These are phyloP conservation scores for Fulica atra DNA, from an alignment of 2,113 vertebrate genomes.

Conservation along the genomic window DNA sequence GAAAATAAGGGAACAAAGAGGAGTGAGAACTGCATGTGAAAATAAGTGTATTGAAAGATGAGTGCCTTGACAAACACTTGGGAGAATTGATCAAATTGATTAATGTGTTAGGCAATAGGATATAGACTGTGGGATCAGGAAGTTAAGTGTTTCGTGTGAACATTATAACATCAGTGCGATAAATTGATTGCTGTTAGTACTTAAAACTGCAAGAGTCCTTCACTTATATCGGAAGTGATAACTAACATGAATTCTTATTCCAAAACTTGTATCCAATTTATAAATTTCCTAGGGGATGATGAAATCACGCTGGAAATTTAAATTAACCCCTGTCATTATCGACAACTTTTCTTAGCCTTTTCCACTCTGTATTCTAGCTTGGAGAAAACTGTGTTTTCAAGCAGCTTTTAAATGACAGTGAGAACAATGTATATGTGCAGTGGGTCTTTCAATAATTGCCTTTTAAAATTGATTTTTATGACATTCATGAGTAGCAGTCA, in stretches of 20 bases:
- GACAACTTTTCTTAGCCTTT: neutral
- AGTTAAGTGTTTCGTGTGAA: conserved; percentile 43
- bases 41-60: neutral
- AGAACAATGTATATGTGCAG: neutral
- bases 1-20: neutral
- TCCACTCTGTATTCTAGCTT: neutral
- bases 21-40: neutral
- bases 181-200: conserved; percentile 28
- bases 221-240: neutral
- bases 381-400: neutral
- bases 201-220: neutral
- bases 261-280: conserved; percentile 16
- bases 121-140: conserved; percentile 24
- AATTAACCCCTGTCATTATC: conserved; percentile 18
- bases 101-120: neutral
- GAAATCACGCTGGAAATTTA: conserved; percentile 36
- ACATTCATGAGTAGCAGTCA: neutral
- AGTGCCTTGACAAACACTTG: conserved; percentile 14
- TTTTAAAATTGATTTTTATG: conserved; percentile 14
- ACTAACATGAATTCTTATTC: conserved; percentile 4
- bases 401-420: neutral
- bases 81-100: conserved; percentile 46
- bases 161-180: conserved; percentile 17
- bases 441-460: conserved; percentile 4
- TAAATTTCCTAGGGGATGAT: conserved; percentile 1